Conservation (phyloP, 92 coral and sea anemone genomes). For the Palythoa caribaeorum region DNA sequence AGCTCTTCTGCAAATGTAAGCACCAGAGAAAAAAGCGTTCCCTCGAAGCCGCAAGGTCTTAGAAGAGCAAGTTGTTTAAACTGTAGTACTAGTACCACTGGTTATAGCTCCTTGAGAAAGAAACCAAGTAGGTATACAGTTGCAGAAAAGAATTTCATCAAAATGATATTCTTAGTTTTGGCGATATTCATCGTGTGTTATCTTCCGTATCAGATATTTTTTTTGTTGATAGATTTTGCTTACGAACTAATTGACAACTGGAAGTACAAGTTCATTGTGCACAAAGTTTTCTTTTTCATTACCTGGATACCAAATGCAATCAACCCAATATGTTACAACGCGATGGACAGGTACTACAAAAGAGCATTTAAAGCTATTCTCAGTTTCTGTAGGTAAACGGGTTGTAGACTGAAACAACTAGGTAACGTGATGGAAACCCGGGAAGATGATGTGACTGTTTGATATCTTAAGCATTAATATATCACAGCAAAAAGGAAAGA, state of each 20-base stretch:
- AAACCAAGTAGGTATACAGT: constrained; percentile 22
- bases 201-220: constrained; percentile 74
- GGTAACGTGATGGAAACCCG: too few species aligned
- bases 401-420: too few species aligned
- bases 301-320: constrained; percentile 76
- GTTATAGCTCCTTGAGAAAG: neutral
- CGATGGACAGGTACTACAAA: constrained; percentile 49
- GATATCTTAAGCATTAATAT: too few species aligned
- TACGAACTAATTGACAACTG: constrained; percentile 40
- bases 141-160: constrained; percentile 65
- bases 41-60: constrained; percentile 16
- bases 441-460: too few species aligned
- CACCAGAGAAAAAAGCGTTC: neutral
- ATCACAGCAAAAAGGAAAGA: too few species aligned
- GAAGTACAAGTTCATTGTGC: constrained; percentile 51
- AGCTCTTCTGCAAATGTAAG: neutral
- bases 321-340: constrained; percentile 72
- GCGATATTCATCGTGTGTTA: constrained; percentile 68
- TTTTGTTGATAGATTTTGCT: constrained; percentile 57
- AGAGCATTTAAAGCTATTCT: too few species aligned
- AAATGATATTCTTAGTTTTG: constrained; percentile 62
- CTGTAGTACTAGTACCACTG: neutral
- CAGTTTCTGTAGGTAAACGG: too few species aligned
- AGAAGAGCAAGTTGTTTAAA: neutral
- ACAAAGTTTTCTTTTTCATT: constrained; percentile 51